Evolutionary conservation across 1,140 invertebrate genomes (phyloP), one percentile per base, ranked within the genome.

Genomic region (Drosophila quadrilineata): DNA sequence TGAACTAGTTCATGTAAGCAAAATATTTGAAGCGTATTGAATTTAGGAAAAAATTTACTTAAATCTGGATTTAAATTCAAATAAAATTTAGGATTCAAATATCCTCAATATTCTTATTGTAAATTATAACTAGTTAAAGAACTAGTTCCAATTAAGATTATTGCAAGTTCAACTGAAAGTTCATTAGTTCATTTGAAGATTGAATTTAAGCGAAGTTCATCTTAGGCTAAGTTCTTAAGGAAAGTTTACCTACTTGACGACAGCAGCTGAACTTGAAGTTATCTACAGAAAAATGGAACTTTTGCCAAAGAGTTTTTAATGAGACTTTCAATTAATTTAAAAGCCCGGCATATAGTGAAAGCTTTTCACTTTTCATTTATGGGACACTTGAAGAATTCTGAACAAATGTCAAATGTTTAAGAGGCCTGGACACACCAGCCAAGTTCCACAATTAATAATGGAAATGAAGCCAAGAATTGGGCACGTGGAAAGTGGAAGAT

Each of bases 401-500:
- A n/a, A 24, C 16, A 52, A 75, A 69, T 73, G 53, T 69, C 57
- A 24, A 19, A 22, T 12, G n/a, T 24, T 6, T 36, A 22, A 50
- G 33, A 14, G 36, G 16, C 17, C n/a, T n/a, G n/a, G 26, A 28
- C 28, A 4, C 5, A 17, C 8, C 26, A 26, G 22, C 54, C 28
- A 21, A 14, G 29, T 10, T 3, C 35, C 14, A 56, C 33, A 84
- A 84, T 85, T 71, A 77, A 74, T 21, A 74, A 84, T 85, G 57
- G 49, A 85, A 84, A 85, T 84, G 43, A 70, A 36, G 19, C 2
- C 43, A 16, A 60, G 56, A 70, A 77, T 85, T 66, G 65, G 54
- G 70, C 77, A 77, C 77, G 70, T 84, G 77, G 74, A 84, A 77
- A 77, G 74, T 66, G 74, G 77, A 60, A 70, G 43, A n/a, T 50